Evolutionary conservation across 2,888 invertebrate genomes (phyloP), one percentile per base, ranked within the genome.

Genomic region (Thumatha senex): DNA sequence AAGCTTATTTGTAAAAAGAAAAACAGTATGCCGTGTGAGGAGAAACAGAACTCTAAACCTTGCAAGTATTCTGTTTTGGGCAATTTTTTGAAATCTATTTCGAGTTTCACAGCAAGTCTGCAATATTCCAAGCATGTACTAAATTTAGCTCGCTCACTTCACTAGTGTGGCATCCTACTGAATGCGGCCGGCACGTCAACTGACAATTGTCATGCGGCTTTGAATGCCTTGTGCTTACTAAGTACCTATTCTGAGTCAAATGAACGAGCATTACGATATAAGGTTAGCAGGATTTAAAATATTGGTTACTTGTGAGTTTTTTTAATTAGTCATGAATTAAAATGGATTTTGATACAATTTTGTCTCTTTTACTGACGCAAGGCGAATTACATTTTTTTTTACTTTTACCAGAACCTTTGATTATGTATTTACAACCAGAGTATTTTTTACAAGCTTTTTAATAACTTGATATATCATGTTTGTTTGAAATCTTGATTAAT

Each of bases 71-170:
- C 2, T 24, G 2, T 4, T 24, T 24, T 24, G 18, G 2, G 18
- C 2, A 5, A 24, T 5, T 4, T 24, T 24, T 24, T 24, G 18
- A 24, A 4, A 39, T 11, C 7, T 33, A 13, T 41, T 41, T 7
- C 15, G 29, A 31, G n/a, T 10, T 0, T 5, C 31, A n/a, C 43
- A 24, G 53, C 46, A 30, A 51, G 48, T 49, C 45, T 18, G 34
- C 24, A 33, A 41, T 31, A 67, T 63, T 56, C 63, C 29, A 35
- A 14, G 35, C 56, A 66, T 62, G 59, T 48, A 48, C 38, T 39
- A 43, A 14, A 33, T 36, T 38, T 31, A 34, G 31, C 14, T 36
- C 51, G 30, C 46, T 48, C 50, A 53, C 45, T 44, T 58, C 54
- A 54, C 53, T 61, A 56, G 58, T 54, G 55, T 31, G 55, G 48